These are phyloP conservation scores for Poicephalus meyeri DNA, from an alignment of 2,113 vertebrate species.

Conservation along the genomic window DNA sequence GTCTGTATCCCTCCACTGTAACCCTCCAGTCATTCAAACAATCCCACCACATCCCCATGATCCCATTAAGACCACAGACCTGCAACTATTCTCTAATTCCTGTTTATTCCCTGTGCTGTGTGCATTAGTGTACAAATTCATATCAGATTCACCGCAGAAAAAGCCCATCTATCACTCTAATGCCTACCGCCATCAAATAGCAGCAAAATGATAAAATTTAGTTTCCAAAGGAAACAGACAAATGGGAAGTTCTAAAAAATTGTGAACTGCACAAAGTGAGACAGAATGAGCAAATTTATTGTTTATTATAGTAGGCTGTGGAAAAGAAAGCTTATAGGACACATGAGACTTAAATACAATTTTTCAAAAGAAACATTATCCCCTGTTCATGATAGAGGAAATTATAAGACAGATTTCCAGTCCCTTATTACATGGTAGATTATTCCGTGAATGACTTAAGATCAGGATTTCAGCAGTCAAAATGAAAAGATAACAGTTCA, in stretches of 20 bases:
- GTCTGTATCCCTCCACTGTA: neutral
- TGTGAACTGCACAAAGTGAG: neutral
- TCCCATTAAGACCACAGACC: neutral
- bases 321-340: neutral
- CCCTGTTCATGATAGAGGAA: neutral
- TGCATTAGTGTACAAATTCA: neutral
- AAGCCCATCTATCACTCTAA: neutral
- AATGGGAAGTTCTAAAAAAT: neutral
- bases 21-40: neutral
- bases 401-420: neutral
- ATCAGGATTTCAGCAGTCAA: neutral
- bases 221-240: neutral
- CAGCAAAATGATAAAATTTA: neutral
- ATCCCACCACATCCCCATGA: neutral
- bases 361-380: neutral
- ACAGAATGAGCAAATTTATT: neutral
- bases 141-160: neutral
- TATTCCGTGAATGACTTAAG: neutral
- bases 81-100: neutral
- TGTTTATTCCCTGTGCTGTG: neutral
- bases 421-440: neutral
- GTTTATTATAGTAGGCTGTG: neutral
- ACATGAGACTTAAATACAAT: neutral
- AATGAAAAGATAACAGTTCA: slow-evolving; percentile 3
- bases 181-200: neutral